Conservation (phyloP, 2,888 invertebrate species). For the Sclerodermus sp. region DNA sequence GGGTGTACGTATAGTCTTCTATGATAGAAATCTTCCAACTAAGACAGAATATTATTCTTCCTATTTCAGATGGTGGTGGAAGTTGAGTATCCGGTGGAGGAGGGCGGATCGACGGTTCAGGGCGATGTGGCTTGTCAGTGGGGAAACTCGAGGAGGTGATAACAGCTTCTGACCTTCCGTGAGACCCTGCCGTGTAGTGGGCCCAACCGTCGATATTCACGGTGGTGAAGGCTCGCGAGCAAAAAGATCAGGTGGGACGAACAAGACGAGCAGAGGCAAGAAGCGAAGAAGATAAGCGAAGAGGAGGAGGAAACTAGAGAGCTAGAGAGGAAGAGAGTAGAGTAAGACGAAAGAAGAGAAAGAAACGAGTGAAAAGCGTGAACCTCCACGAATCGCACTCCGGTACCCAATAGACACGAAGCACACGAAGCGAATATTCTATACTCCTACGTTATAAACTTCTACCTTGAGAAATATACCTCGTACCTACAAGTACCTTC, state of each 20-base stretch:
- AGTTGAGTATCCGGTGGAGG: slow-evolving; percentile 35
- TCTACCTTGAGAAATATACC: slow-evolving; percentile 54
- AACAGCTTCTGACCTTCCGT: slow-evolving; percentile 54
- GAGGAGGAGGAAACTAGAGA: slow-evolving; percentile 16
- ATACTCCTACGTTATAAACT: slow-evolving; percentile 17
- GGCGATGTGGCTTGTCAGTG: slow-evolving; percentile 50
- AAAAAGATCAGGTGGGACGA: slow-evolving; percentile 5
- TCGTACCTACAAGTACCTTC: slow-evolving; percentile 57
- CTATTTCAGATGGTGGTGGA: slow-evolving; percentile 49
- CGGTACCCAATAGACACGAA: too few relatives aligned
- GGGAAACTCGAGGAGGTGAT: slow-evolving; percentile 55
- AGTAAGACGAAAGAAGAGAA: slow-evolving; percentile 4
- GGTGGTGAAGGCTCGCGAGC: slow-evolving; percentile 3
- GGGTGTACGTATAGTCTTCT: too few relatives aligned
- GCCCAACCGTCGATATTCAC: slow-evolving; percentile 13
- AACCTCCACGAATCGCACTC: not conserved
- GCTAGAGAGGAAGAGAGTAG: slow-evolving; percentile 15
- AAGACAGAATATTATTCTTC: too few relatives aligned
- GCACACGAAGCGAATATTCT: too few relatives aligned
- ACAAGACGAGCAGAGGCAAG: slow-evolving; percentile 16
- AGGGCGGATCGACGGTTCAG: slow-evolving; percentile 36
- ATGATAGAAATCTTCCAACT: too few relatives aligned
- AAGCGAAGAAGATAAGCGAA: slow-evolving; percentile 14
- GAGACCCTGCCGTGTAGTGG: slow-evolving; percentile 32
- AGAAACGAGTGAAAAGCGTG: not conserved